phyloP scores from a whole-genome alignment of 2,113 vertebrate species.

The Corydoras sp. region DNA sequence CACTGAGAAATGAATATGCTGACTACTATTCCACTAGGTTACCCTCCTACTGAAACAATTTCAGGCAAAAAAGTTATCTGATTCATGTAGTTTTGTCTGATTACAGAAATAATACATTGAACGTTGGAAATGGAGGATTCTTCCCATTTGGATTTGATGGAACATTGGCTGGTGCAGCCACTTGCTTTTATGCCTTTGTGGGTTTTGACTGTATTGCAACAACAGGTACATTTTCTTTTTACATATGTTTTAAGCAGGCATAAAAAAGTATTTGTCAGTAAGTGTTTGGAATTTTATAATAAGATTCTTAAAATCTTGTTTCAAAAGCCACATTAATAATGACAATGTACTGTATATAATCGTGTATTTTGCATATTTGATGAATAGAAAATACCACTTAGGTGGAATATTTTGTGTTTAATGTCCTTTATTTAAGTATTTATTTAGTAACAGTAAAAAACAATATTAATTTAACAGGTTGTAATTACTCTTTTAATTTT shows the following conservation, averaged over 20 bases:
- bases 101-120: conserved; percentile 3
- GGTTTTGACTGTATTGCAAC: conserved; percentile 50
- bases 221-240: conserved; percentile 45
- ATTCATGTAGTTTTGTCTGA: not conserved
- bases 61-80: not conserved
- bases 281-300: too few species aligned
- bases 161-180: conserved; percentile 63
- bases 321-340: too few species aligned
- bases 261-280: too few species aligned
- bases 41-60: not conserved
- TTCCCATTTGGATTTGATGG: conserved; percentile 64
- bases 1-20: too few species aligned
- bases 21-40: too few species aligned
- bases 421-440: not conserved
- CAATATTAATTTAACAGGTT: too few species aligned
- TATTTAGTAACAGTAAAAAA: too few species aligned
- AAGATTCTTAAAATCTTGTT: too few species aligned
- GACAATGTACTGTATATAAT: too few species aligned
- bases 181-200: conserved; percentile 53
- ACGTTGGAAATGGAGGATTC: conserved; percentile 52
- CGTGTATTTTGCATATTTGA: too few species aligned
- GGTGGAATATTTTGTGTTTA: not conserved
- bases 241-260: not conserved
- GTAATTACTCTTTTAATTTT: too few species aligned
- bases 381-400: too few species aligned